These are phyloP conservation scores for Silvanus unidentatus DNA, from an alignment of 2,888 invertebrate genomes.

Conservation along the genomic window DNA sequence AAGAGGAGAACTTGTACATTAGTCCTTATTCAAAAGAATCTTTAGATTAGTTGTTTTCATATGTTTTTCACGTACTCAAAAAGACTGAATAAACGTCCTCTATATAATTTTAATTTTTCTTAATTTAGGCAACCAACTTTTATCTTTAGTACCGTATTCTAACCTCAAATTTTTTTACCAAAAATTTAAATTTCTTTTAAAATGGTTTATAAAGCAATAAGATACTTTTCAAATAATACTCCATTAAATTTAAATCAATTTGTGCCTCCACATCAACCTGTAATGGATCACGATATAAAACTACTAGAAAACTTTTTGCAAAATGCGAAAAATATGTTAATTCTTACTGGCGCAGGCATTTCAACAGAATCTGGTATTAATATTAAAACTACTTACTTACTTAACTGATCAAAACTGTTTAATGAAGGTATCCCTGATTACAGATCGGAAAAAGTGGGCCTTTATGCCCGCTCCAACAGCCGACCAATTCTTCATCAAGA, in stretches of 20 bases:
- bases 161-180: no score
- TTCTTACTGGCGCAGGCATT: slow-evolving; percentile 90
- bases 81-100: no score
- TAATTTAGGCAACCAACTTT: no score
- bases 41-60: no score
- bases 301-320: slow-evolving; percentile 56
- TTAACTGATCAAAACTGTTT: not conserved
- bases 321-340: slow-evolving; percentile 54
- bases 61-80: no score
- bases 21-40: no score
- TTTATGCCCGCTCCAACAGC: slow-evolving; percentile 79
- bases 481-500: slow-evolving; percentile 84
- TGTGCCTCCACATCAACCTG: slow-evolving; percentile 72
- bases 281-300: slow-evolving; percentile 53
- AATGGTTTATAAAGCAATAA: no score
- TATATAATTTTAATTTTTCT: no score
- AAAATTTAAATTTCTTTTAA: no score
- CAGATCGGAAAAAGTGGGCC: slow-evolving; percentile 83
- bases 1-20: no score
- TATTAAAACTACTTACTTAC: not conserved
- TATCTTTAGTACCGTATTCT: no score
- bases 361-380: slow-evolving; percentile 84
- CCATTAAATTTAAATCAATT: slow-evolving; percentile 34
- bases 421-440: slow-evolving; percentile 85
- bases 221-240: no score